Evolutionary conservation across 2,797 vertebrate genomes (phyloP).

Genomic region (Sebastolobus alascanus): DNA sequence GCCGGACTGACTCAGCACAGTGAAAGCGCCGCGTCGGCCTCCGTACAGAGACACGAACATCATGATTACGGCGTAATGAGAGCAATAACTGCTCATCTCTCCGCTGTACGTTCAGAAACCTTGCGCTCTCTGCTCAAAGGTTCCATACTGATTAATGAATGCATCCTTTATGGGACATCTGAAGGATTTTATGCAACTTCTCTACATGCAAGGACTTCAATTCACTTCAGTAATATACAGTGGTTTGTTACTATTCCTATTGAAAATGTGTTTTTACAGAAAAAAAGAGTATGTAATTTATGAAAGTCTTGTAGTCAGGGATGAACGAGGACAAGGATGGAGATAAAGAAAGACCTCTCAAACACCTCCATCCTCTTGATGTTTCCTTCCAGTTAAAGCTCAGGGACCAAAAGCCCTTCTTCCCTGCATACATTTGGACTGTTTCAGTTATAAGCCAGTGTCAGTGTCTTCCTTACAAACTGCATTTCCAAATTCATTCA

Average conservation of each 20-base stretch:
- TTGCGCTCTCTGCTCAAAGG: not conserved
- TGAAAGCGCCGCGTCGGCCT: not conserved
- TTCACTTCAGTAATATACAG: no score
- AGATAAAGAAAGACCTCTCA: not conserved
- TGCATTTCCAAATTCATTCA: conserved; percentile 24
- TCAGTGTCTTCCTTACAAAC: not conserved
- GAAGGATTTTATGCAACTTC: not conserved
- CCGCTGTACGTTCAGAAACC: not conserved
- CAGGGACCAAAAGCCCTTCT: not conserved
- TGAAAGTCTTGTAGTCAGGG: no score
- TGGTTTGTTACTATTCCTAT: no score
- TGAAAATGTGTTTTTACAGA: no score
- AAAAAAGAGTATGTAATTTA: no score
- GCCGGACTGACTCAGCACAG: conserved; percentile 34
- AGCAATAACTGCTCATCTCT: conserved; percentile 12
- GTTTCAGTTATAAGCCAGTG: not conserved
- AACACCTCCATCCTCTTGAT: not conserved
- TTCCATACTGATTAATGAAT: conserved; percentile 20
- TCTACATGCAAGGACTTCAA: not conserved
- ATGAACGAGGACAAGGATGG: no score
- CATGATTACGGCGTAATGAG: conserved; percentile 15
- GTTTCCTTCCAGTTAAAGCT: not conserved
- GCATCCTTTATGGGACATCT: not conserved
- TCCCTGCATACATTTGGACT: not conserved
- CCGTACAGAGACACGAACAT: not conserved